A percentile compares a stretch with the other conserved stretches of the same genome.
Evolutionary conservation across 1,140 invertebrate species (phyloP).

Genomic region (Bombus waltoni): DNA sequence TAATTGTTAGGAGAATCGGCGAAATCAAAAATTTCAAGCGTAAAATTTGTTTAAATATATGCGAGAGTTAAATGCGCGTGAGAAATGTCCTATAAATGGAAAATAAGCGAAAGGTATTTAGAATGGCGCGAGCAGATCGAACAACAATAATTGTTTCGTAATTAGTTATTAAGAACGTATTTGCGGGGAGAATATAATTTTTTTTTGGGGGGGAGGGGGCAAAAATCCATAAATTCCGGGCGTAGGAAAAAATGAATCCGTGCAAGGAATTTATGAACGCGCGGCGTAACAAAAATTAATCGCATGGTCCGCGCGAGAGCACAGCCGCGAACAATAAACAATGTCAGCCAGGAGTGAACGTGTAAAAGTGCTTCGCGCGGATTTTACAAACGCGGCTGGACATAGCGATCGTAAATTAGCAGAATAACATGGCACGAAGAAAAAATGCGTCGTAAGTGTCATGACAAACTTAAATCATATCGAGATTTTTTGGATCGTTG

Average conservation of each 20-base stretch:
- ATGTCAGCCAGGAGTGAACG: conserved; percentile 36
- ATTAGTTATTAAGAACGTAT: conserved; percentile 17
- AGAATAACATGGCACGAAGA: background rate
- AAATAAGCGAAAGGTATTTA: background rate
- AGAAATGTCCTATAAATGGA: background rate
- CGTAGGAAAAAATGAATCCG: conserved; percentile 3
- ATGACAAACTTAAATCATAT: background rate
- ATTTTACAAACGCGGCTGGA: conserved; percentile 31
- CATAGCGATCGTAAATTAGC: conserved; percentile 40
- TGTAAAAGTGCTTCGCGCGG: conserved; percentile 40
- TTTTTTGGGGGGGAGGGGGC: too few relatives aligned
- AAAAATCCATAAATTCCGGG: background rate
- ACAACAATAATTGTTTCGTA: background rate
- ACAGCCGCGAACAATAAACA: conserved; percentile 38
- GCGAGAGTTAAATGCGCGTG: background rate
- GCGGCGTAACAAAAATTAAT: conserved; percentile 44
- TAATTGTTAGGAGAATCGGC: background rate
- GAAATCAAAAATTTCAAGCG: too few relatives aligned
- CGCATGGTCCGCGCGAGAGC: conserved; percentile 9
- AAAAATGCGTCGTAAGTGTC: background rate
- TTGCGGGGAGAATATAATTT: background rate
- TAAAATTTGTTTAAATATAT: too few relatives aligned
- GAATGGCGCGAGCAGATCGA: background rate
- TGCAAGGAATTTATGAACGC: conserved; percentile 22
- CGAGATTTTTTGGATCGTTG: background rate